Evolutionary conservation across 2,113 vertebrate species (phyloP).

Genomic region (Axis porcinus): DNA sequence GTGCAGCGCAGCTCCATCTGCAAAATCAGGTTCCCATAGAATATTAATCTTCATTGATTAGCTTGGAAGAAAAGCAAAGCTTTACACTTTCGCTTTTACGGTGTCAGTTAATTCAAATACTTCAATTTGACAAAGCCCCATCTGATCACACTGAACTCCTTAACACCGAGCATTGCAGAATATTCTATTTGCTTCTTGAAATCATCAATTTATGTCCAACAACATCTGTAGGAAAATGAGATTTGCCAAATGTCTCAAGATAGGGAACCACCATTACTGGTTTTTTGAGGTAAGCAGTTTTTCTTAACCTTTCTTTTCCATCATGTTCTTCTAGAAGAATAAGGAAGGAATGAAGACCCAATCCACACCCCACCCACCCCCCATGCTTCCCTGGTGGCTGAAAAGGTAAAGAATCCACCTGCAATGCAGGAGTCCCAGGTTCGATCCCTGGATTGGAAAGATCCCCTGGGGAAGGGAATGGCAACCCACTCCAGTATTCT

Average conservation of each 20-base stretch:
- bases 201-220: constrained; percentile 73
- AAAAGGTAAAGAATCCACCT: not conserved
- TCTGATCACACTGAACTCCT: constrained; percentile 65
- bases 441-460: accelerated
- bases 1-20: constrained; percentile 61
- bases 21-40: constrained; percentile 77
- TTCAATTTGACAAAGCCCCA: constrained; percentile 67
- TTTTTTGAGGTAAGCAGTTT: not conserved
- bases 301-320: not conserved
- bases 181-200: constrained; percentile 70
- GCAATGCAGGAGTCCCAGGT: not conserved
- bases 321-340: not conserved
- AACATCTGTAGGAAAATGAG: constrained; percentile 70
- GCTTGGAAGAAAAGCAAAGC: constrained; percentile 49
- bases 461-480: not conserved
- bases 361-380: not conserved
- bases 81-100: constrained; percentile 47
- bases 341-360: not conserved
- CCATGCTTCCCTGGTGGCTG: not conserved
- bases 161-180: constrained; percentile 59
- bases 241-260: constrained; percentile 66
- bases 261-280: not conserved
- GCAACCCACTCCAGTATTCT: not conserved
- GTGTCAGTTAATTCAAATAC: constrained; percentile 67
- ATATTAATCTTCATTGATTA: constrained; percentile 77